phyloP scores from a whole-genome alignment of 2,797 vertebrate species.

The Microtus agrestis region DNA sequence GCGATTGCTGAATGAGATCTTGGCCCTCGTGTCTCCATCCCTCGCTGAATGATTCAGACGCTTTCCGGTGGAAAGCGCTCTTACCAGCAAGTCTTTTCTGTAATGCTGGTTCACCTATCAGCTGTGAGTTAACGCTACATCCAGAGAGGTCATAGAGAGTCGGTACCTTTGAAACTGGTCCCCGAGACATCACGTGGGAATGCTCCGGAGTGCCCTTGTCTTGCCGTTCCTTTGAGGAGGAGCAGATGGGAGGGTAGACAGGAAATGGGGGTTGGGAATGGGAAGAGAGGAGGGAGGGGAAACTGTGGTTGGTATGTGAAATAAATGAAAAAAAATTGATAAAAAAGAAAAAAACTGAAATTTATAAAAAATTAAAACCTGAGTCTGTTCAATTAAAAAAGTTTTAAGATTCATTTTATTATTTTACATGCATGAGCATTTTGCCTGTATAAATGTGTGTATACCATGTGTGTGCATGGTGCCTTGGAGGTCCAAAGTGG shows the following conservation, averaged over 20 bases:
- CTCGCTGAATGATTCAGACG: background rate
- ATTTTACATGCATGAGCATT: background rate
- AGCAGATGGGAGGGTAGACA: too few relatives aligned
- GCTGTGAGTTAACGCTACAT: background rate
- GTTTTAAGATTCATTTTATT: background rate
- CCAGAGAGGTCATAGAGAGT: background rate
- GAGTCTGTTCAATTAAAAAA: background rate
- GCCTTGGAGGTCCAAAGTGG: background rate
- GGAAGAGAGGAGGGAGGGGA: too few relatives aligned
- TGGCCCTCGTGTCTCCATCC: background rate
- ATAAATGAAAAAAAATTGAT: too few relatives aligned
- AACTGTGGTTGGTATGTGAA: too few relatives aligned
- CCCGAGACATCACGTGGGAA: background rate
- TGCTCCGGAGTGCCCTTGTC: background rate
- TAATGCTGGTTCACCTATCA: background rate
- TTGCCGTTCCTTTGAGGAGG: background rate
- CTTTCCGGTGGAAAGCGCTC: background rate
- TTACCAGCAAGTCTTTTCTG: accelerated
- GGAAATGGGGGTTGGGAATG: too few relatives aligned
- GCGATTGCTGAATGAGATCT: background rate
- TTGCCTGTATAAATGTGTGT: background rate
- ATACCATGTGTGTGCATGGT: background rate
- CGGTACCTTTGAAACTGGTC: background rate
- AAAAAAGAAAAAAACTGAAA: background rate
- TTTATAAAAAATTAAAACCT: background rate